Conservation (phyloP, 2,888 invertebrate species). For the Malthinus flaveolus region DNA sequence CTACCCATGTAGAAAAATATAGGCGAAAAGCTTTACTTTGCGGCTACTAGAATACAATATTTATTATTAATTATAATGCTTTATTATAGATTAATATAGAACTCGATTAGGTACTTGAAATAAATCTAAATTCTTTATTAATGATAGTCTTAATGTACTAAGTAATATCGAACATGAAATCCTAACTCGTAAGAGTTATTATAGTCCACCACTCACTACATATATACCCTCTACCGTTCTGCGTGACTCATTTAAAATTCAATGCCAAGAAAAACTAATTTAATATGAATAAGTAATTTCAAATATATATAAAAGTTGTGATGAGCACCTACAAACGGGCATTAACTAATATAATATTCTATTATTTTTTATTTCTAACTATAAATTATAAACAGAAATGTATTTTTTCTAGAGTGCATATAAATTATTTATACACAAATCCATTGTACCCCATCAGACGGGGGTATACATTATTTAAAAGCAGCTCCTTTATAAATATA, state of each 20-base stretch:
- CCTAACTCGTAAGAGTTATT: constrained; percentile 44
- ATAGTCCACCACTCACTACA: constrained; percentile 39
- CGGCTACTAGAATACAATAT: neutral
- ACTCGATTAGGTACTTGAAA: constrained; percentile 36
- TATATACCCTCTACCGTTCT: constrained; percentile 38
- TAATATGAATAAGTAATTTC: constrained; percentile 56
- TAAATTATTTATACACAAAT: constrained; percentile 54
- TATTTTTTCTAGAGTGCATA: constrained; percentile 54
- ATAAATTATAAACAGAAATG: constrained; percentile 50
- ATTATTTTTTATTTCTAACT: constrained; percentile 53
- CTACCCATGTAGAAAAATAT: too few relatives aligned
- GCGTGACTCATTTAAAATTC: constrained; percentile 54
- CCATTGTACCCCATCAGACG: constrained; percentile 50
- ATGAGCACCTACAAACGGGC: constrained; percentile 44
- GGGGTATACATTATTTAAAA: constrained; percentile 47
- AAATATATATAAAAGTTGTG: constrained; percentile 53
- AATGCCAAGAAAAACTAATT: constrained; percentile 55
- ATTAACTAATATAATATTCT: constrained; percentile 57
- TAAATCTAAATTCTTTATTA: constrained; percentile 50
- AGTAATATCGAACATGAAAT: constrained; percentile 26
- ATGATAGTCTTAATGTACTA: constrained; percentile 39
- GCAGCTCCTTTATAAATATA: constrained; percentile 43
- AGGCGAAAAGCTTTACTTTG: constrained; percentile 15
- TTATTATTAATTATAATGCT: constrained; percentile 25
- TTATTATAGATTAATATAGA: constrained; percentile 27